These are phyloP conservation scores for Cataglyphis livida DNA, from an alignment of 2,888 invertebrate species.

Conservation along the genomic window DNA sequence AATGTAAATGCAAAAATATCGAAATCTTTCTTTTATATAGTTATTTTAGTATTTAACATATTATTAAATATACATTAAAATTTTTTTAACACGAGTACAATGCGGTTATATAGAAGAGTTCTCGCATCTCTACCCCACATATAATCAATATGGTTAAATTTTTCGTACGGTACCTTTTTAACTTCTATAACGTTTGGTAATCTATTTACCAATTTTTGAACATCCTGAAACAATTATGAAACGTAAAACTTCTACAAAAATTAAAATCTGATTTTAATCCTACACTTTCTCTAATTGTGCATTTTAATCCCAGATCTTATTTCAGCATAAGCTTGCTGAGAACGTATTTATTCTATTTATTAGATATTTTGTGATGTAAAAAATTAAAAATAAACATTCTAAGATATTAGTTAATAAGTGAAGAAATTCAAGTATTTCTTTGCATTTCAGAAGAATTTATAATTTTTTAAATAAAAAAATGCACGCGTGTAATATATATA, in stretches of 20 bases:
- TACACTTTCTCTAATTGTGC: background rate
- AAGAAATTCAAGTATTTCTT: background rate
- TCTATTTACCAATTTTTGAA: slow-evolving; percentile 78
- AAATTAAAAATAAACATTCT: background rate
- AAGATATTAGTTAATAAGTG: background rate
- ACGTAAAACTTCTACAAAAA: background rate
- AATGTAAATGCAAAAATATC: background rate
- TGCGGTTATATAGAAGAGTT: slow-evolving; percentile 78
- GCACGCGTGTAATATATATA: background rate
- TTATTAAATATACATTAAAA: slow-evolving; percentile 14
- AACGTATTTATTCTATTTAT: background rate
- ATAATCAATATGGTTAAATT: slow-evolving; percentile 84
- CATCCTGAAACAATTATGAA: slow-evolving; percentile 72
- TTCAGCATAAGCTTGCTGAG: background rate
- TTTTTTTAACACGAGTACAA: slow-evolving; percentile 53
- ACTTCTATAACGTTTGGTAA: slow-evolving; percentile 80
- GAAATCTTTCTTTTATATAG: background rate
- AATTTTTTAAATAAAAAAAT: slow-evolving; percentile 4
- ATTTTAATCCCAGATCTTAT: background rate
- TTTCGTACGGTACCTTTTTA: slow-evolving; percentile 79
- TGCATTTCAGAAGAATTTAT: background rate
- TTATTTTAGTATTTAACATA: background rate
- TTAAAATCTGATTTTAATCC: slow-evolving; percentile 4
- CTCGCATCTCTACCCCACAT: slow-evolving; percentile 82
- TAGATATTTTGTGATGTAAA: background rate